Evolutionary conservation across 2,888 invertebrate genomes (phyloP).

Genomic region (Sylvicola cinctus): DNA sequence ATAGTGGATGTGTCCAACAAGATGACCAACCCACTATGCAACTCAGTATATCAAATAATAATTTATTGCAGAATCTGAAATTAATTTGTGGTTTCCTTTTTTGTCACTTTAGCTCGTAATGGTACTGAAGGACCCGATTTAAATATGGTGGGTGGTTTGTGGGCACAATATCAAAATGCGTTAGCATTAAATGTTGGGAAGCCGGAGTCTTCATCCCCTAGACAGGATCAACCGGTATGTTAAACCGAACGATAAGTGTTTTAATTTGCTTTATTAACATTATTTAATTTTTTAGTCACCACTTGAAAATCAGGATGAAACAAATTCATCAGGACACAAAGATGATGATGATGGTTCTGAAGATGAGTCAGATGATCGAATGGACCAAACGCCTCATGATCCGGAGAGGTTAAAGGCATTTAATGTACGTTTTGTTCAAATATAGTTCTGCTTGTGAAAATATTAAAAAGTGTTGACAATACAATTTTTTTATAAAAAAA

Average conservation of each 20-base stretch:
- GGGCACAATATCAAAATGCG: constrained; percentile 69
- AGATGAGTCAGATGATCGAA: constrained; percentile 79
- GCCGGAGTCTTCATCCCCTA: constrained; percentile 27
- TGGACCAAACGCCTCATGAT: constrained; percentile 73
- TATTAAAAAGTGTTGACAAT: too few relatives aligned
- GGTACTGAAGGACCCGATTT: constrained; percentile 26
- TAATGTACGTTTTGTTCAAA: constrained; percentile 45
- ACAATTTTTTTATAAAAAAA: too few relatives aligned
- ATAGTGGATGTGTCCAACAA: background rate
- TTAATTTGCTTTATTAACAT: background rate
- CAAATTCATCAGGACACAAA: constrained; percentile 73
- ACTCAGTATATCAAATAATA: constrained; percentile 4
- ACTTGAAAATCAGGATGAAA: constrained; percentile 50
- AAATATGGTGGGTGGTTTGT: constrained; percentile 48
- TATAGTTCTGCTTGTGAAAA: background rate
- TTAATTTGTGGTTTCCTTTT: too few relatives aligned
- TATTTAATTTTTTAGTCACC: constrained; percentile 13
- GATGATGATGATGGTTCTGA: constrained; percentile 64
- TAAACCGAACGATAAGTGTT: background rate
- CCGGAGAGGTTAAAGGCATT: constrained; percentile 90
- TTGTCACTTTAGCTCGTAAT: constrained; percentile 29
- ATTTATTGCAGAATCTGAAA: too few relatives aligned
- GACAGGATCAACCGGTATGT: constrained; percentile 48
- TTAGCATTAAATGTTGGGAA: constrained; percentile 40
- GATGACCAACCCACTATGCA: background rate